Percentiles rank a stretch among this genome's conserved stretches.
Evolutionary conservation across 2,113 vertebrate species (phyloP).

Genomic region (Otocyon megalotis): DNA sequence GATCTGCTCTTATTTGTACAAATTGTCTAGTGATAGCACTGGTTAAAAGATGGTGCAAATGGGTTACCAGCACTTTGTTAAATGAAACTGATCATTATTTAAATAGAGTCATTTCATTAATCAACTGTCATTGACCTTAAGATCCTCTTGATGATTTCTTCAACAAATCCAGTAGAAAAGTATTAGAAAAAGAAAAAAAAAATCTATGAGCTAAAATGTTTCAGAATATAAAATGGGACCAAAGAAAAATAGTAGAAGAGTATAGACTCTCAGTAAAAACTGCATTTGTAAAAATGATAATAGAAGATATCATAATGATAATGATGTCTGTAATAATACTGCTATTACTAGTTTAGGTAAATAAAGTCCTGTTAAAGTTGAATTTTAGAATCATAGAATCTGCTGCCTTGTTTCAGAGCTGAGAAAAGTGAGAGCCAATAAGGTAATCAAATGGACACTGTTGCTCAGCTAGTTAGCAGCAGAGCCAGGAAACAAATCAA

Average conservation of each 20-base stretch:
- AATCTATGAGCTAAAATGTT: neutral
- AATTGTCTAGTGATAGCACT: neutral
- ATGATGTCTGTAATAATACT: neutral
- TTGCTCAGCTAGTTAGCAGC: neutral
- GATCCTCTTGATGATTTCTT: neutral
- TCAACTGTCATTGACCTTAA: neutral
- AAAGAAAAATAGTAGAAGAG: neutral
- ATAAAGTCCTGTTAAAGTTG: neutral
- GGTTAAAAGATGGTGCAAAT: neutral
- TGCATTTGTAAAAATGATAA: neutral
- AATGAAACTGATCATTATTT: neutral
- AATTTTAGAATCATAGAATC: neutral
- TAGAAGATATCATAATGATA: neutral
- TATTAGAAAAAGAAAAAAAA: neutral
- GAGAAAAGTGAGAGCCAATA: neutral
- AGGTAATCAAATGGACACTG: neutral
- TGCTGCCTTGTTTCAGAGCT: neutral
- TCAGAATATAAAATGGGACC: neutral
- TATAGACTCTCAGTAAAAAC: neutral
- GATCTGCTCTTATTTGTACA: neutral
- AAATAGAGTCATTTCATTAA: slow-evolving; percentile 17
- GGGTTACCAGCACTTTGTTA: neutral
- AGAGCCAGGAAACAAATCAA: neutral
- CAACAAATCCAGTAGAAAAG: neutral
- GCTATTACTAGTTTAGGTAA: neutral